Base-by-base conservation (phyloP, 2,113 vertebrate genomes). In the Struthio camelus region DNA sequence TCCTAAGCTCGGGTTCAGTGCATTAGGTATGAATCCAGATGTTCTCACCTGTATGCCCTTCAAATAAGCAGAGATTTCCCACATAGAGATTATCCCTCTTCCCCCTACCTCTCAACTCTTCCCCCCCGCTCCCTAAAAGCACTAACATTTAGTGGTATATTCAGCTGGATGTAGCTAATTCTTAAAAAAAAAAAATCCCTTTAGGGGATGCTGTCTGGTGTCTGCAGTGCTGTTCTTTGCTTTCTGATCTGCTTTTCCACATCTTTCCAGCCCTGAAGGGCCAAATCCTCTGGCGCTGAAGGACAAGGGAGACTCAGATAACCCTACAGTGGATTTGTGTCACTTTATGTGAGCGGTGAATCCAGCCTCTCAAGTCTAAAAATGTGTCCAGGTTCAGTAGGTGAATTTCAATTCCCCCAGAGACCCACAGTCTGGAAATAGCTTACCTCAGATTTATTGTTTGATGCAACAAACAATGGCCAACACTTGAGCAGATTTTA, bases 211-310 rank as follows among this genome's bases (percentile, higher is more conserved):
- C 1, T 19, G 8, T 73, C 28, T 80, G 14, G 4, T 54, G 90
- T 34, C 50, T 34, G 11, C 80, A 20, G 53, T 53, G 24, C 18
- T 7, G 71, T 61, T 87, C 77, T 82, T 40, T 72, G 25, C 73
- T 48, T 88, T 80, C 62, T 87, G 93, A 94, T 81, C 91, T 89
- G 34, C 38, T 95, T 92, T 92, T 92, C 44, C 73, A 32, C 36
- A 48, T 64, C 59, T 73, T 91, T 6, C 46, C 9, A 70, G 50
- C 50, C 44, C 59, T 71, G 44, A 76, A 80, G 36, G n/a, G n/a
- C 36, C 53, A 80, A 36, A 11, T 64, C 9, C 34, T 85, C 59
- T 67, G 7, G 58, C 80, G 18, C 9, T 85, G 67, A 87, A 85
- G 42, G 62, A 61, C 50, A 14, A 64, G 13, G 7, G 42, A 40